phyloP scores from a whole-genome alignment of 2,888 invertebrate genomes.

The Sturmia bella region DNA sequence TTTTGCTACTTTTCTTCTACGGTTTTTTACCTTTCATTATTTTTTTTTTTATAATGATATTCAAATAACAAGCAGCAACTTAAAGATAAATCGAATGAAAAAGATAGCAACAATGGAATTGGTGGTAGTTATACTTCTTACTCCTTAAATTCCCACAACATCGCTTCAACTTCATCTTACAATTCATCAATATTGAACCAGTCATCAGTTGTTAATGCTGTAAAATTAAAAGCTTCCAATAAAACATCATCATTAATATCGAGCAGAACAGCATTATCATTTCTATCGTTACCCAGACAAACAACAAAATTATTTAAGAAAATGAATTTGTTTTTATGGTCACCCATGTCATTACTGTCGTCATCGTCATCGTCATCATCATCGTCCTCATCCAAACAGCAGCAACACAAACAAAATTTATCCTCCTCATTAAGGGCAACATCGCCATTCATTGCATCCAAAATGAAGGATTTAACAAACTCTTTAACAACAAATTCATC shows the following conservation, averaged over 20 bases:
- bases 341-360: constrained; percentile 70
- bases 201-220: constrained; percentile 39
- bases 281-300: constrained; percentile 51
- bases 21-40: constrained; percentile 17
- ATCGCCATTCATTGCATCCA: constrained; percentile 39
- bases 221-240: constrained; percentile 63
- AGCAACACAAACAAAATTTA: constrained; percentile 4
- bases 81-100: constrained; percentile 62
- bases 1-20: constrained; percentile 16
- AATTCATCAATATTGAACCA: constrained; percentile 20
- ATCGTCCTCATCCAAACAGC: background rate
- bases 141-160: constrained; percentile 54
- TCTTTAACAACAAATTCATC: constrained; percentile 63
- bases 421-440: constrained; percentile 37
- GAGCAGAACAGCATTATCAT: constrained; percentile 33
- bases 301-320: constrained; percentile 68
- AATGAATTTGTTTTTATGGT: constrained; percentile 72
- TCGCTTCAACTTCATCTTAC: constrained; percentile 46
- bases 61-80: constrained; percentile 42
- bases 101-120: constrained; percentile 57
- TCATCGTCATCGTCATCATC: constrained; percentile 51
- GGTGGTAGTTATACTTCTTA: constrained; percentile 69
- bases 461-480: constrained; percentile 61
- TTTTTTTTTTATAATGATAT: constrained; percentile 14
- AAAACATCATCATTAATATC: constrained; percentile 43